Base-by-base conservation (phyloP, 2,888 invertebrate species). In the Marronus borbonicus region DNA sequence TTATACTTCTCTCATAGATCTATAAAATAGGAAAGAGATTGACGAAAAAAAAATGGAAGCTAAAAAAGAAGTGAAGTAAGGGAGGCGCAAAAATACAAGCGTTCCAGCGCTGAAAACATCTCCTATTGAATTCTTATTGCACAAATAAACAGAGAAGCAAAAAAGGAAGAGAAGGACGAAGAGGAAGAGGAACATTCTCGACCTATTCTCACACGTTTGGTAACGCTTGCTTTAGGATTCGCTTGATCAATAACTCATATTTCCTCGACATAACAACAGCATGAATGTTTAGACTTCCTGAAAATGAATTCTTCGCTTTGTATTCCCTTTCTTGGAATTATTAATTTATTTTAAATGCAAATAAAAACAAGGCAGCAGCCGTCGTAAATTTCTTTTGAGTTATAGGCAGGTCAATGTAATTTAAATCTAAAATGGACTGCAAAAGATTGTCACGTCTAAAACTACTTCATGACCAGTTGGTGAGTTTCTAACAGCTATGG, bases 41-140 rank as follows among this genome's bases (percentile, higher is more conserved):
- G 72, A 39, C 60, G 58, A 72, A 72, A 72, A 39, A 39, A 69
- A 72, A 72, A 72, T 72, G 58, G 72, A 58, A 72, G 58, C 58
- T 58, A 58, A 58, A 24, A 72, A 20, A 12, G 58, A 60, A 72
- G 39, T 58, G 55, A 39, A 36, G 36, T 20, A 39, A 72, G 72
- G 36, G 36, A 36, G 14, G 58, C 58, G 36, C 24, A 72, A 58
- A 58, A 72, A 72, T 72, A 72, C 72, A 72, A 58, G 72, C 72
- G 72, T 72, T 72, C 58, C 58, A 72, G 58, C 39, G 58, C 60
- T 58, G 72, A 58, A 72, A 72, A 72, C 58, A 44, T 44, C 44
- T 60, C 39, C 72, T 72, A 72, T 58, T 72, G 58, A 72, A 72
- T 60, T 72, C 72, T 72, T 72, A 72, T 72, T 72, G 72, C 39